A percentile compares a stretch with the other conserved stretches of the same genome.
These are phyloP conservation scores for Chamaetylas fuelleborni DNA, from an alignment of 2,113 vertebrate species.

Conservation along the genomic window DNA sequence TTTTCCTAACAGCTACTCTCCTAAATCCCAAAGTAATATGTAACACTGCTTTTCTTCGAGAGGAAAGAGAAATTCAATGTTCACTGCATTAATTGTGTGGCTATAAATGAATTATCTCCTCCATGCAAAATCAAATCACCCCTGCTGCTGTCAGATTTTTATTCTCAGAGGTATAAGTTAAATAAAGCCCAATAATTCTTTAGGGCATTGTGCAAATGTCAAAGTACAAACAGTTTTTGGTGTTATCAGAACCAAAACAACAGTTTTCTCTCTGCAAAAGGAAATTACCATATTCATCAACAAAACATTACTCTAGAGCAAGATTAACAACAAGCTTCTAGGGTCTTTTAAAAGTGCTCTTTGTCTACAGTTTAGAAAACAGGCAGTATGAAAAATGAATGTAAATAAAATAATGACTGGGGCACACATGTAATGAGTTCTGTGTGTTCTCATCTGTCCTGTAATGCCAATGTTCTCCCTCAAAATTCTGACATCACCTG, in stretches of 20 bases:
- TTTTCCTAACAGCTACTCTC: not conserved
- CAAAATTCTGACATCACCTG: not conserved
- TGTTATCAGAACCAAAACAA: not conserved
- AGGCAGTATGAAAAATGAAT: not conserved
- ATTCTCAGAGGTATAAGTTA: not conserved
- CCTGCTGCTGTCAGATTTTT: not conserved
- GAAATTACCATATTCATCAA: slow-evolving; percentile 26
- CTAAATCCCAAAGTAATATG: not conserved
- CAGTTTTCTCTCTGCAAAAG: not conserved
- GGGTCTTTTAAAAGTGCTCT: not conserved
- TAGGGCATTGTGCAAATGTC: not conserved
- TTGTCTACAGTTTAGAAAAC: not conserved
- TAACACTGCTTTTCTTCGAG: not conserved
- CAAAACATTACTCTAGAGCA: not conserved
- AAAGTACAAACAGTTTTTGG: not conserved
- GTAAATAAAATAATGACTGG: not conserved
- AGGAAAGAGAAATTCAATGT: slow-evolving; percentile 1
- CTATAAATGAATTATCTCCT: slow-evolving; percentile 16
- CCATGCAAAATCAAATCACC: not conserved
- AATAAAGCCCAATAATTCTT: not conserved
- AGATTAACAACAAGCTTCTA: not conserved
- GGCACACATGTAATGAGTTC: not conserved
- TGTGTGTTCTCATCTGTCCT: not conserved
- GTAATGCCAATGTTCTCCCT: rapidly evolving
- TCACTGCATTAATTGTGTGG: not conserved